Evolutionary conservation across 2,888 invertebrate genomes (phyloP).

Genomic region (Pristionchus mayeri): DNA sequence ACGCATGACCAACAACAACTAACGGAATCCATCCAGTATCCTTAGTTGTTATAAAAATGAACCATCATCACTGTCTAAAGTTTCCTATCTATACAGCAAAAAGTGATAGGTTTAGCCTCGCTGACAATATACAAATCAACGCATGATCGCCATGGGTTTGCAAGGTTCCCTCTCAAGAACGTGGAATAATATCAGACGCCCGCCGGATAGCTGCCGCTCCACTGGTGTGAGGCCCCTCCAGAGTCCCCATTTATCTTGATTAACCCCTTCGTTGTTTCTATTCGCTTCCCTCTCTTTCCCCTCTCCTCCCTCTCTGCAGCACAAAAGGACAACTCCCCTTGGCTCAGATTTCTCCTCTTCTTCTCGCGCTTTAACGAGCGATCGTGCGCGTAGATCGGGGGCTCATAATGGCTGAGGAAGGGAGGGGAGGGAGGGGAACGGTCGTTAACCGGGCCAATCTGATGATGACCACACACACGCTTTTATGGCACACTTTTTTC

Average conservation of each 20-base stretch:
- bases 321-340: slow-evolving; percentile 10
- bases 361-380: slow-evolving; percentile 33
- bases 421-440: background rate
- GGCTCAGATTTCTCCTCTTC: background rate
- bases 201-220: no score
- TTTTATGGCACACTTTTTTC: slow-evolving; percentile 28
- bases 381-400: slow-evolving; percentile 31
- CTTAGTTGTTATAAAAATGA: no score
- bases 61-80: background rate
- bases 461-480: slow-evolving; percentile 31
- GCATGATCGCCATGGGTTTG: no score
- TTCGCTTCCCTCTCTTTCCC: background rate
- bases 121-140: no score
- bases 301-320: background rate
- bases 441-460: slow-evolving; percentile 31
- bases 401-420: background rate
- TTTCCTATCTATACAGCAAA: background rate
- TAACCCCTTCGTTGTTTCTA: slow-evolving; percentile 1
- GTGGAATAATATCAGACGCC: no score
- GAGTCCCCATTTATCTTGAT: slow-evolving; percentile 34
- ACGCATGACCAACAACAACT: no score
- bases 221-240: background rate
- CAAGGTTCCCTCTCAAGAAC: no score
- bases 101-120: no score
- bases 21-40: no score